Base-by-base conservation (phyloP, 2,888 invertebrate genomes). In the Metallyticus violacea region DNA sequence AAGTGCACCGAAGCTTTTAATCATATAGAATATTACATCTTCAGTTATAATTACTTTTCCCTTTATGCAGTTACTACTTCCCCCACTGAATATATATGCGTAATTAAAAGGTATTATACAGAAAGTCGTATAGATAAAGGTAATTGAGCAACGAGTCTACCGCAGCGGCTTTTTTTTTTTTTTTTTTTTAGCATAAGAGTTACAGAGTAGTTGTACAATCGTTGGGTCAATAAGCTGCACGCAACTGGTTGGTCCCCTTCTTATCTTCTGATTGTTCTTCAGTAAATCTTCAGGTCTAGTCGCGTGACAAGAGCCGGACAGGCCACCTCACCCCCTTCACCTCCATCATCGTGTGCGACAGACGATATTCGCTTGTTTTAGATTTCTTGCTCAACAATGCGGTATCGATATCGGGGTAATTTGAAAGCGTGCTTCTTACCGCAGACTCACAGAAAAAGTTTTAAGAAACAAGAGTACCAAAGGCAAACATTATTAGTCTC, bases 121-220 rank as follows among this genome's bases (percentile, higher is more conserved):
- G 85, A 85, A 85, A 85, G 85, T 85, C 78, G 40, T 87, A 85
- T 77, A 86, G 87, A 87, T 85, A 76, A 85, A 85, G 87, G 40
- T 87, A 87, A 87, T 87, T 87, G 87, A 85, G 87, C 87, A 87
- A 87, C 81, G 87, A 25, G 81, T 40, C n/a, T 22, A 62, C 40
- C 15, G 40, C 40, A 62, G 40, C n/a, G n/a, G n/a, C n/a, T n/a
- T n/a, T n/a, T n/a, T n/a, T n/a, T n/a, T n/a, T n/a, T n/a, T n/a
- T n/a, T 62, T 15, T 62, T 9, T 62, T 62, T 9, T 62, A 62
- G 40, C 40, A 62, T 62, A 62, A 1, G 40, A 62, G 40, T 62
- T 15, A 62, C 40, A 62, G 15, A 15, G 40, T 62, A 62, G 40
- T 62, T 62, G 40, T 15, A 62, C 40, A 62, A 62, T 62, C 40